A percentile compares a stretch with the other conserved stretches of the same genome.
Evolutionary conservation across 2,888 invertebrate genomes (phyloP).

Genomic region (Argyresthia goedartella): DNA sequence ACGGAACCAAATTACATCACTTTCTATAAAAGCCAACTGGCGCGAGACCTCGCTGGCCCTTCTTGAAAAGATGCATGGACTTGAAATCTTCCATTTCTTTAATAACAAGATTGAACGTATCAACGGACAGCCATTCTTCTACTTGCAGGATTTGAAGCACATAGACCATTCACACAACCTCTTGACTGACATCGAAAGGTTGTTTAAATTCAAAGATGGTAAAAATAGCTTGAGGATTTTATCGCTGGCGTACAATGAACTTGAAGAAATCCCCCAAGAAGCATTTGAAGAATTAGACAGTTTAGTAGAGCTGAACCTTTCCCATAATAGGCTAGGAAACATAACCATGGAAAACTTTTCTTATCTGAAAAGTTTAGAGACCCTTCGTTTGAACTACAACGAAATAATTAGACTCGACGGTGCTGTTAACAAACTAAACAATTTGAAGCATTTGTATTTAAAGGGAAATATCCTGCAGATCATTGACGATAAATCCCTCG

Average conservation of each 20-base stretch:
- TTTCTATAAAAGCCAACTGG: slow-evolving; percentile 31
- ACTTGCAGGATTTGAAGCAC: slow-evolving; percentile 29
- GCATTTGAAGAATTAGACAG: slow-evolving; percentile 36
- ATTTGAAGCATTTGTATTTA: slow-evolving; percentile 43
- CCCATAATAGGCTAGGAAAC: slow-evolving; percentile 36
- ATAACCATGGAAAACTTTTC: slow-evolving; percentile 41
- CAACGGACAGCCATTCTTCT: slow-evolving; percentile 28
- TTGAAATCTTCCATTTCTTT: slow-evolving; percentile 29
- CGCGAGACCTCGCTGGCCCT: slow-evolving; percentile 29
- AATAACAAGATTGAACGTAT: slow-evolving; percentile 32
- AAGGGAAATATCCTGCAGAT: slow-evolving; percentile 38
- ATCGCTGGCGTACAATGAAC: slow-evolving; percentile 32
- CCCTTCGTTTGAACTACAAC: slow-evolving; percentile 40
- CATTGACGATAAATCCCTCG: slow-evolving; percentile 38
- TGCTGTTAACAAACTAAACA: slow-evolving; percentile 40
- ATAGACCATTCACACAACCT: slow-evolving; percentile 41
- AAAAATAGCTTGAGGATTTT: slow-evolving; percentile 34
- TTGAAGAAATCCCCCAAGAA: slow-evolving; percentile 28
- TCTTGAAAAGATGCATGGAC: slow-evolving; percentile 31
- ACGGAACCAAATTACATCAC: slow-evolving; percentile 30
- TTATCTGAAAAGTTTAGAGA: slow-evolving; percentile 37
- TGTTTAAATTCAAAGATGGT: slow-evolving; percentile 37
- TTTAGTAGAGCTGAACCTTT: slow-evolving; percentile 43
- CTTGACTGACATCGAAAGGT: slow-evolving; percentile 27
- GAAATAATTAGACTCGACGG: slow-evolving; percentile 46